Percentiles rank a stretch among this genome's conserved stretches.
phyloP scores from a whole-genome alignment of 2,888 invertebrate species.

The Bombylius discolor region DNA sequence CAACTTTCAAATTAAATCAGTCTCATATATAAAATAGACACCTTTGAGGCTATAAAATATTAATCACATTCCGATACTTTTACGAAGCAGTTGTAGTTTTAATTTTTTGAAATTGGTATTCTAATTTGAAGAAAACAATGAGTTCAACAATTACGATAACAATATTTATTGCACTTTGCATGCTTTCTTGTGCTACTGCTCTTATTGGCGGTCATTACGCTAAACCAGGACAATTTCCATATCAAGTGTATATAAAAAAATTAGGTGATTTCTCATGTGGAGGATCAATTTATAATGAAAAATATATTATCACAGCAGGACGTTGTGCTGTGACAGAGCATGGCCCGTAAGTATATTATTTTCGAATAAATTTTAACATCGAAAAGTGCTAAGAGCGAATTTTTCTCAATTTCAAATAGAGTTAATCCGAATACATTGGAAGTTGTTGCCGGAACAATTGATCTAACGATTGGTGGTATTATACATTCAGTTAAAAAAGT shows the following conservation, averaged over 20 bases:
- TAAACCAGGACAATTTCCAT: constrained; percentile 25
- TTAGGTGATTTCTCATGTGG: constrained; percentile 22
- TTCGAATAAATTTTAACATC: not conserved
- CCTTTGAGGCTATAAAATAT: too few relatives aligned
- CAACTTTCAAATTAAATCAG: too few relatives aligned
- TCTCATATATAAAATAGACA: too few relatives aligned
- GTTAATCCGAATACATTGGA: constrained; percentile 22
- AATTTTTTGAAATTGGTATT: too few relatives aligned
- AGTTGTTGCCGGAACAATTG: constrained; percentile 26
- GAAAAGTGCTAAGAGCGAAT: not conserved
- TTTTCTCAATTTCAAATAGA: constrained; percentile 12
- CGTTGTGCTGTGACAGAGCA: constrained; percentile 23
- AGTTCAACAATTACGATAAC: too few relatives aligned
- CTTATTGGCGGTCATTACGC: constrained; percentile 29
- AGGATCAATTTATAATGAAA: constrained; percentile 20
- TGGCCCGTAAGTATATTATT: not conserved
- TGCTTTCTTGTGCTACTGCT: too few relatives aligned
- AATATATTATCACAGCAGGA: constrained; percentile 23
- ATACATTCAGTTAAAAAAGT: constrained; percentile 20
- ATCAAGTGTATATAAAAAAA: constrained; percentile 27
- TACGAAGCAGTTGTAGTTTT: too few relatives aligned
- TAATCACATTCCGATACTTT: too few relatives aligned
- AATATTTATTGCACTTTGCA: too few relatives aligned
- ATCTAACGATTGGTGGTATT: constrained; percentile 25
- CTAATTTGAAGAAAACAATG: too few relatives aligned